These are phyloP conservation scores for Spea multiplicata DNA, from an alignment of 2,113 vertebrate genomes.

Conservation along the genomic window DNA sequence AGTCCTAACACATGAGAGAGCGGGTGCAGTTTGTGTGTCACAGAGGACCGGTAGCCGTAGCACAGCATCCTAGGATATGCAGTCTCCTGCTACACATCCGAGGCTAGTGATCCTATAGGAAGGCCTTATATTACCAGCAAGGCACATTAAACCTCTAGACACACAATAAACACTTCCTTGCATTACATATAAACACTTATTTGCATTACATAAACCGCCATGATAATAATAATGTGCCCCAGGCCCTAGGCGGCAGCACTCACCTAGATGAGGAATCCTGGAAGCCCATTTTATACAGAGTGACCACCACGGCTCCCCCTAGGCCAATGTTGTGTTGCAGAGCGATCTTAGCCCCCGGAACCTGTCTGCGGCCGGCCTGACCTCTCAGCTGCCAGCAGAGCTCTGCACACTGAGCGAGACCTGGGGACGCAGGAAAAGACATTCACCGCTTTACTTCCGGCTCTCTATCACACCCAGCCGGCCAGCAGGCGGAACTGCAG, in stretches of 20 bases:
- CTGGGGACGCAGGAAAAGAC: conserved; percentile 63
- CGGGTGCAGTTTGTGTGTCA: too few species aligned
- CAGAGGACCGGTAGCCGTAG: too few species aligned
- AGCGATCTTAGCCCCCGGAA: conserved; percentile 80
- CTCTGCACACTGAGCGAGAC: conserved; percentile 93
- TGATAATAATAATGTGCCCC: too few species aligned
- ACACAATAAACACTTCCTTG: too few species aligned
- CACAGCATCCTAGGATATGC: too few species aligned
- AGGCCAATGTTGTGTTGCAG: conserved; percentile 92
- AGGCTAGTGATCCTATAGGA: too few species aligned
- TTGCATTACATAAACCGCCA: too few species aligned
- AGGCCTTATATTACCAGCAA: too few species aligned
- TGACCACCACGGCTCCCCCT: conserved; percentile 85
- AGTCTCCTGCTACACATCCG: too few species aligned
- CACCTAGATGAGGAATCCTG: conserved; percentile 67
- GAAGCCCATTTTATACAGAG: conserved; percentile 87
- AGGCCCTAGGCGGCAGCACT: conserved; percentile 28
- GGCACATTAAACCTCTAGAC: too few species aligned
- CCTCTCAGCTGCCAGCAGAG: conserved; percentile 96
- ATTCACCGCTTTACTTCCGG: conserved; percentile 3
- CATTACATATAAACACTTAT: too few species aligned
- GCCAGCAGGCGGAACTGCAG: neutral
- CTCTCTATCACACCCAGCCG: neutral
- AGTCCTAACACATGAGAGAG: too few species aligned
- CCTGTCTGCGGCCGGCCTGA: conserved; percentile 81